Evolutionary conservation across 2,888 invertebrate species (phyloP).

Genomic region (Melanchra persicariae): DNA sequence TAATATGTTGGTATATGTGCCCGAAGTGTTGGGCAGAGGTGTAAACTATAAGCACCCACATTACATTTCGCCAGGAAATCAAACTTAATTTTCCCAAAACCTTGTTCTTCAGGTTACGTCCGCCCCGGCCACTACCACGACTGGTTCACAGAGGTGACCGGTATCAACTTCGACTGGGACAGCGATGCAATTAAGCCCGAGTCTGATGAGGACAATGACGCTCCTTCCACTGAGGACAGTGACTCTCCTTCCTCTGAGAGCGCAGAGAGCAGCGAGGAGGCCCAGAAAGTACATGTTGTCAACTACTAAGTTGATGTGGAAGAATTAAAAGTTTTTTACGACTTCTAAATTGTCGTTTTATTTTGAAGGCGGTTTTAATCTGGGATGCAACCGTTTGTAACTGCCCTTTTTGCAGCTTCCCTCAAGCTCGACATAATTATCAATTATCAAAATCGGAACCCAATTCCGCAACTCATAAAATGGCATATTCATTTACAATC

Average conservation of each 20-base stretch:
- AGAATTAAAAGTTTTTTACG: not conserved
- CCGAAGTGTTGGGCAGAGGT: too few relatives aligned
- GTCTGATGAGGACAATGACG: not conserved
- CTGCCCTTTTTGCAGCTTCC: not conserved
- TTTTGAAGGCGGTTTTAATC: not conserved
- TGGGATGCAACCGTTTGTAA: not conserved
- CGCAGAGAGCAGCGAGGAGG: conserved; percentile 17
- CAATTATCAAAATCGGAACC: not conserved
- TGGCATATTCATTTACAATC: too few relatives aligned
- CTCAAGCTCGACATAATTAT: not conserved
- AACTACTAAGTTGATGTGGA: conserved; percentile 11
- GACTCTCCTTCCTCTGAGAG: not conserved
- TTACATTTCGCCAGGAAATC: not conserved
- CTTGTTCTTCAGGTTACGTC: conserved; percentile 77
- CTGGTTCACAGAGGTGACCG: conserved; percentile 81
- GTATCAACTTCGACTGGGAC: conserved; percentile 84
- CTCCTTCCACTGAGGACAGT: not conserved
- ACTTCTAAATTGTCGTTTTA: conserved; percentile 18
- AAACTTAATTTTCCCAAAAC: not conserved
- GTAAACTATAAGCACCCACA: too few relatives aligned
- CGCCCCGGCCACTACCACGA: conserved; percentile 86
- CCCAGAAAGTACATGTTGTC: conserved; percentile 37
- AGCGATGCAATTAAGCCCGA: conserved; percentile 25
- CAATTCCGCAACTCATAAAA: too few relatives aligned
- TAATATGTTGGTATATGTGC: too few relatives aligned